These are phyloP conservation scores for Neoscelio sp. DNA, from an alignment of 2,888 invertebrate species.

Conservation along the genomic window DNA sequence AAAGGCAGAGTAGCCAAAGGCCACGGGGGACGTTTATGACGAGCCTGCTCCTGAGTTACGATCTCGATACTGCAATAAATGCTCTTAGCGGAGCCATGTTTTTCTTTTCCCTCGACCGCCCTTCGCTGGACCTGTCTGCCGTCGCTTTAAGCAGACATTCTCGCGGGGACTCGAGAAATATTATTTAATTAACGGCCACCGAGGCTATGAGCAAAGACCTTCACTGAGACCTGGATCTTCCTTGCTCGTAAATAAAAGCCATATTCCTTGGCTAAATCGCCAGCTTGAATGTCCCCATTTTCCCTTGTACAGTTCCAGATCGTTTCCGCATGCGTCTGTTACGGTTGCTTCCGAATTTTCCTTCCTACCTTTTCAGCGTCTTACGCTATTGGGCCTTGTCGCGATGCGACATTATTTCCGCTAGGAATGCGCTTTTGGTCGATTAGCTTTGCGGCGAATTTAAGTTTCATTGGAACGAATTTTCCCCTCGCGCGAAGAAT, in stretches of 20 bases:
- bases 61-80: constrained; percentile 82
- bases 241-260: constrained; percentile 75
- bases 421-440: constrained; percentile 78
- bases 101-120: constrained; percentile 67
- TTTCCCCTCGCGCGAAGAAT: constrained; percentile 75
- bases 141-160: constrained; percentile 71
- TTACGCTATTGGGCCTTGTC: constrained; percentile 21
- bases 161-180: constrained; percentile 77
- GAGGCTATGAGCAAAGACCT: constrained; percentile 22
- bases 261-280: constrained; percentile 37
- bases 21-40: constrained; percentile 80
- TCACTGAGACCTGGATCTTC: constrained; percentile 72
- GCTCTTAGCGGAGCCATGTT: constrained; percentile 78
- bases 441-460: constrained; percentile 80
- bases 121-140: constrained; percentile 45
- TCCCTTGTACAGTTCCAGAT: constrained; percentile 45
- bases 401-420: constrained; percentile 76
- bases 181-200: constrained; percentile 81
- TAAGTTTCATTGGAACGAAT: constrained; percentile 73
- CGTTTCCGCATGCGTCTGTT: constrained; percentile 44
- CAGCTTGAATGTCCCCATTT: not conserved
- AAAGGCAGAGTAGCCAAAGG: constrained; percentile 62
- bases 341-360: constrained; percentile 17
- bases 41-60: constrained; percentile 79
- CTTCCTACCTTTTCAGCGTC: not conserved